phyloP scores from a whole-genome alignment of 2,113 vertebrate genomes.

The Porphyrio hochstetteri region DNA sequence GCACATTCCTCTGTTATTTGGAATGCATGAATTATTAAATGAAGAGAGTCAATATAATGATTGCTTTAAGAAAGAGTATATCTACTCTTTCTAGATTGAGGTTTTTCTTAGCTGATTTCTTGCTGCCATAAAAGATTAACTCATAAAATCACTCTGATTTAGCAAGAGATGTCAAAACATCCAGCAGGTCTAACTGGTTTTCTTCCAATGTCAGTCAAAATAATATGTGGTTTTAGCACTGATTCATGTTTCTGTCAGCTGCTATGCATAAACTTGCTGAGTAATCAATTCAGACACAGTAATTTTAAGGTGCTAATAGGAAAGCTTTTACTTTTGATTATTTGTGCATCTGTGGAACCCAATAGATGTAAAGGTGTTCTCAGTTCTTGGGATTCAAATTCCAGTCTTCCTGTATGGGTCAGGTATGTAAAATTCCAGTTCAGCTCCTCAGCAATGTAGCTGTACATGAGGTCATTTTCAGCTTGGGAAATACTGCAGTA shows the following conservation, averaged over 20 bases:
- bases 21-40: constrained; percentile 14
- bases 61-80: background rate
- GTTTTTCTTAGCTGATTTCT: constrained; percentile 19
- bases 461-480: background rate
- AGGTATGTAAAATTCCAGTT: background rate
- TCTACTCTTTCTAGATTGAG: background rate
- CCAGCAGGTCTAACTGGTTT: constrained; percentile 53
- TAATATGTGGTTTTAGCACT: constrained; percentile 32
- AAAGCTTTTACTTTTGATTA: background rate
- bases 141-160: constrained; percentile 55
- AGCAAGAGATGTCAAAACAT: constrained; percentile 59
- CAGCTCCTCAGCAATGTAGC: background rate
- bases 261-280: constrained; percentile 29
- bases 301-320: background rate
- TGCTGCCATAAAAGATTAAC: constrained; percentile 37
- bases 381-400: background rate
- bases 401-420: background rate
- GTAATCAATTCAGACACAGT: constrained; percentile 11
- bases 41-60: background rate
- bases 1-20: background rate
- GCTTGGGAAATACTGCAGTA: background rate
- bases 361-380: background rate
- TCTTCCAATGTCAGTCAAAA: constrained; percentile 46
- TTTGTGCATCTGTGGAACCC: background rate
- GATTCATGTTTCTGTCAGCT: constrained; percentile 61